Evolutionary conservation across 2,797 vertebrate species (phyloP), one percentile per base, ranked within the genome.

Genomic region (Falco peregrinus): DNA sequence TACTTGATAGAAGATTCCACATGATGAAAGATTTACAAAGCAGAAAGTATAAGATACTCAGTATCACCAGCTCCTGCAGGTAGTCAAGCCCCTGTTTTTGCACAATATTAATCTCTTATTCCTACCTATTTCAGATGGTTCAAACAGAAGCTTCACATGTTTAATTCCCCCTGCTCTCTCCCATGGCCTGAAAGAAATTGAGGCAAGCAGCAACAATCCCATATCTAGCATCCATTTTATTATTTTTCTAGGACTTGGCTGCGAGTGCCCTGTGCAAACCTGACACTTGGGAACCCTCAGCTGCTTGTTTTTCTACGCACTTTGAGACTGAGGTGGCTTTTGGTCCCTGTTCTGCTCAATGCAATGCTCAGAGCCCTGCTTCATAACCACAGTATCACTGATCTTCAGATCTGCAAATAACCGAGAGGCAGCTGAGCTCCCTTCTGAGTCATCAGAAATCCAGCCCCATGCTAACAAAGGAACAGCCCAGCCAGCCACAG

Each of bases 361-460:
- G 31, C 57, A 70, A 29, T 10, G 7, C 41, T 54, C 59, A 24
- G 50, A 77, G 57, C 31, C 35, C 35, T 51, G 51, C 74, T 29
- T 93, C 74, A 33, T 16, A 43, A 57, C 65, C 48, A 45, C 48
- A 78, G 59, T 2, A 19, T 6, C 59, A 63, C 29, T 33, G 83
- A 79, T 76, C 11, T 67, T 85, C 50, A 84, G 86, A 64, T 39
- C 56, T 83, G 71, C 71, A 80, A 90, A 89, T 33, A 94, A 93
- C 94, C 57, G 45, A 92, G 84, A 82, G 86, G 92, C 69, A 83
- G 81, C 53, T 0, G 1, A 69, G 64, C 29, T 95, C 78, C 84
- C 84, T 89, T 51, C 53, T 47, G 81, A 96, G 57, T 28, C 87
- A 80, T 74, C 81, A 91, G 64, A 77, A 90, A 89, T 53, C 48